A percentile compares a stretch with the other conserved stretches of the same genome.
Conservation (phyloP, 2,797 vertebrate species). For the Neosalanx taihuensis region DNA sequence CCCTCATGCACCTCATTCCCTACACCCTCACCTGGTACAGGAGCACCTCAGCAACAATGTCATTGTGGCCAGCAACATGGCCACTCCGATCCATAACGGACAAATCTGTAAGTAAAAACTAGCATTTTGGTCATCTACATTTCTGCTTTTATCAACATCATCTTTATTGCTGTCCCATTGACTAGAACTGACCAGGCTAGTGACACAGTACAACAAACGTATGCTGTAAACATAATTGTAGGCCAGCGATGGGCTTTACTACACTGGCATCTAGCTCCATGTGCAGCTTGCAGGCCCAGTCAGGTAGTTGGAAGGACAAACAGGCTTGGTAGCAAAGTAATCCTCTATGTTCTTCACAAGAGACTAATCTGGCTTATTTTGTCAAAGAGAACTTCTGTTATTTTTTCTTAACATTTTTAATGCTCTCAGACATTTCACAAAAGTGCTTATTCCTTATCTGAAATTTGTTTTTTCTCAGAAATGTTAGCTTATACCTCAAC, state of each 20-base stretch:
- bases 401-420: slow-evolving; percentile 69
- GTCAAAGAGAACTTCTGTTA: slow-evolving; percentile 73
- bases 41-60: slow-evolving; percentile 96
- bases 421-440: slow-evolving; percentile 72
- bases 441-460: slow-evolving; percentile 61
- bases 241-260: slow-evolving; percentile 9
- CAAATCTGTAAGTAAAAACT: slow-evolving; percentile 90
- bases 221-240: background rate
- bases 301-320: slow-evolving; percentile 60
- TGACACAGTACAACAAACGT: background rate
- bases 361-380: slow-evolving; percentile 76
- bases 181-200: background rate
- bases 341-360: slow-evolving; percentile 64
- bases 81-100: slow-evolving; percentile 89
- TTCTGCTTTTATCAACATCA: too few relatives aligned
- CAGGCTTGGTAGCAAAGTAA: slow-evolving; percentile 61
- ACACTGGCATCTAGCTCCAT: slow-evolving; percentile 33
- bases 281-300: slow-evolving; percentile 36
- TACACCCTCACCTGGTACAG: slow-evolving; percentile 97
- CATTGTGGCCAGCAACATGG: slow-evolving; percentile 89
- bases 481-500: slow-evolving; percentile 25
- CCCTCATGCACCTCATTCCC: slow-evolving; percentile 88
- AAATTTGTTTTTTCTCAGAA: slow-evolving; percentile 43
- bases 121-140: background rate
- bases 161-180: background rate